Percentiles rank a stretch among this genome's conserved stretches.
Evolutionary conservation across 2,797 vertebrate species (phyloP).

Genomic region (Cottoperca gobio): DNA sequence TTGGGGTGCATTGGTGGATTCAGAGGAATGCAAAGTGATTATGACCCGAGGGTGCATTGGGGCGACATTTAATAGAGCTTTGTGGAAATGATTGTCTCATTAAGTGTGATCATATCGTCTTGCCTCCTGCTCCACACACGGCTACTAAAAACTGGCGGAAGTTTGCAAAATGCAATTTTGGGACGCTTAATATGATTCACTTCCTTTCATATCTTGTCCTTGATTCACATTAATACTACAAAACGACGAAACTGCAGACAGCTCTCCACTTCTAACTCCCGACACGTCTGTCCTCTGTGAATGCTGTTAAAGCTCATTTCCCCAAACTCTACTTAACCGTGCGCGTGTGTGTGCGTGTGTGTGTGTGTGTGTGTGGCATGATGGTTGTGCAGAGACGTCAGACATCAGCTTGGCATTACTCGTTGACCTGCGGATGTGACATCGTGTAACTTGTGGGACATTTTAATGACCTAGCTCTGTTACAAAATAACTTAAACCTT

Average conservation of each 20-base stretch:
- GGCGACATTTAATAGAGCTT: background rate
- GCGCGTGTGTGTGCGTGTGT: conserved; percentile 7
- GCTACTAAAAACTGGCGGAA: conserved; percentile 5
- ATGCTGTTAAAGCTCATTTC: conserved; percentile 13
- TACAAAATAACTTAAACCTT: conserved; percentile 4
- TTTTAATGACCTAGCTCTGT: background rate
- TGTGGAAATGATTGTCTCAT: conserved; percentile 23
- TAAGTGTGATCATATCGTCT: conserved; percentile 3
- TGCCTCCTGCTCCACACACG: background rate
- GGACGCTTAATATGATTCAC: background rate
- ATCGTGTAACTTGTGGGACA: conserved; percentile 15
- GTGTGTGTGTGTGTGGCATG: background rate
- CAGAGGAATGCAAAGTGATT: conserved; percentile 4
- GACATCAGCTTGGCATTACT: conserved; percentile 26
- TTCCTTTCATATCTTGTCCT: background rate
- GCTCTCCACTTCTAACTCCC: background rate
- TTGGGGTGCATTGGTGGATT: conserved; percentile 7
- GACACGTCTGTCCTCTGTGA: conserved; percentile 4
- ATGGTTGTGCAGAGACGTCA: background rate
- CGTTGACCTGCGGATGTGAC: background rate
- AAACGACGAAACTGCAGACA: background rate
- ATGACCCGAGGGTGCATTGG: conserved; percentile 5
- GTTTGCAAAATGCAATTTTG: conserved; percentile 28
- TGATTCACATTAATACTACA: conserved; percentile 44
- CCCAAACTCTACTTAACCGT: conserved; percentile 19